Conservation (phyloP, 92 coral and sea anemone genomes). For the Meandrina meandrites region DNA sequence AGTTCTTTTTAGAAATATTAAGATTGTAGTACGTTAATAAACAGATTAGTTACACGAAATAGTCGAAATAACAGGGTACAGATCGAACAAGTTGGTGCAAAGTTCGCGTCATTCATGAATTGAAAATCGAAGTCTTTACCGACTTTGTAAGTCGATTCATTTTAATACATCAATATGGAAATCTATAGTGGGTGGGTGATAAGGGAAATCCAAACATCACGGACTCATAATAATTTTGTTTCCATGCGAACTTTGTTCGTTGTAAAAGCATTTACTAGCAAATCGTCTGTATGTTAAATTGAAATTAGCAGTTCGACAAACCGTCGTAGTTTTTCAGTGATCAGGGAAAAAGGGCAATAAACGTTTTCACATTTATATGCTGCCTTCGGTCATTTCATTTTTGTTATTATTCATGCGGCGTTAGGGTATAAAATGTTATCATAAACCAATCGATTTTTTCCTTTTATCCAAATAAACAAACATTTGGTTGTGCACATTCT, state of each 20-base stretch:
- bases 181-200: neutral
- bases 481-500: neutral
- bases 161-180: neutral
- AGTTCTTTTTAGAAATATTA: neutral
- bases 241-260: neutral
- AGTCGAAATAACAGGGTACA: too few species aligned
- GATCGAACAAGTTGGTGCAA: neutral
- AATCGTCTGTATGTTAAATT: neutral
- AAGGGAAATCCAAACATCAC: neutral
- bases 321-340: neutral
- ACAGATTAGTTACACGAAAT: too few species aligned
- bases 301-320: neutral
- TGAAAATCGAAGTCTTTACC: neutral
- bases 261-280: neutral
- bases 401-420: too few species aligned
- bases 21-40: too few species aligned
- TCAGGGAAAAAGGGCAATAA: neutral
- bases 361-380: neutral
- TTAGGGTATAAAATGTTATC: neutral
- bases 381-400: neutral
- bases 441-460: neutral
- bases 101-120: neutral
- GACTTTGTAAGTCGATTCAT: neutral
- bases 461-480: neutral
- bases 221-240: neutral